Evolutionary conservation across 2,113 vertebrate species (phyloP).

Genomic region (Grantiella picta): DNA sequence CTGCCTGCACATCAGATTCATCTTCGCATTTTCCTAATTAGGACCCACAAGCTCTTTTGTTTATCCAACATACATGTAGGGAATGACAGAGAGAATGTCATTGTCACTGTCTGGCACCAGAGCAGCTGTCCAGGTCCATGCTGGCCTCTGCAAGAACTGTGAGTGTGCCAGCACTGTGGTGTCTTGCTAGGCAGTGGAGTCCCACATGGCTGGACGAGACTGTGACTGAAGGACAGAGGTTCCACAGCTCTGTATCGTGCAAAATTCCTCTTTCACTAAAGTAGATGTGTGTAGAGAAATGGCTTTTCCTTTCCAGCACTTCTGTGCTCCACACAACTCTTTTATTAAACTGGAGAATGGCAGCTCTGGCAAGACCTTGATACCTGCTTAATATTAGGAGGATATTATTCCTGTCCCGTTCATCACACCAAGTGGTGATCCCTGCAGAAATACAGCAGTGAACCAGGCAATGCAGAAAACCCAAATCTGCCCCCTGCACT

Average conservation of each 20-base stretch:
- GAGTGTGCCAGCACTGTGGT: not conserved
- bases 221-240: not conserved
- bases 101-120: not conserved
- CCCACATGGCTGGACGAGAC: not conserved
- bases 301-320: not conserved
- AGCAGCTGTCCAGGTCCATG: not conserved
- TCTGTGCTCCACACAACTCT: not conserved
- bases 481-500: not conserved
- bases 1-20: not conserved
- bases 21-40: not conserved
- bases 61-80: not conserved
- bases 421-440: not conserved
- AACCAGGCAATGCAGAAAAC: not conserved
- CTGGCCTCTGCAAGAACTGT: not conserved
- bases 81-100: not conserved
- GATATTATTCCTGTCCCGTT: not conserved
- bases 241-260: not conserved
- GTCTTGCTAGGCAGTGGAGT: rapidly evolving
- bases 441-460: not conserved
- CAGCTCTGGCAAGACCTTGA: not conserved
- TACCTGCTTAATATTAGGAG: not conserved
- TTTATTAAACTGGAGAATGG: not conserved
- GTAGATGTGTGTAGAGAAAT: not conserved
- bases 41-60: not conserved
- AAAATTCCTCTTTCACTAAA: not conserved